Conservation (phyloP, 1,140 invertebrate genomes). For the Zaprionus inermis region DNA sequence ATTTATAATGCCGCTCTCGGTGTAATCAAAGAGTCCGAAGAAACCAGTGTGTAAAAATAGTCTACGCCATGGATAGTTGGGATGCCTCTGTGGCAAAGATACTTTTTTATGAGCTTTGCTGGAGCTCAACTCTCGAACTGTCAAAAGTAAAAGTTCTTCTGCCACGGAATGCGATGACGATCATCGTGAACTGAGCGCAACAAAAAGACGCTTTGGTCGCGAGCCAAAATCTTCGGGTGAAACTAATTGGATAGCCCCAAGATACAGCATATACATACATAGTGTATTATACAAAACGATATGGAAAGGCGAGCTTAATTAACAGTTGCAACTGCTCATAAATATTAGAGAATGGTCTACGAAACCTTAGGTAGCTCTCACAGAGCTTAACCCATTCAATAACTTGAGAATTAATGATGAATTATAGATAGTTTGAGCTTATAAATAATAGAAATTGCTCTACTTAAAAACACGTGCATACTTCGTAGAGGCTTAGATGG, state of each 20-base stretch:
- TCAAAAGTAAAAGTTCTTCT: constrained; percentile 76
- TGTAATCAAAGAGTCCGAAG: constrained; percentile 63
- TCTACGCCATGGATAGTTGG: constrained; percentile 36
- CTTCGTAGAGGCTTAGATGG: background rate
- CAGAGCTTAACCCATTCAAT: background rate
- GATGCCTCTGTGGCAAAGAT: constrained; percentile 38
- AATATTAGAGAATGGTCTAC: background rate
- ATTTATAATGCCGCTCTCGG: constrained; percentile 61
- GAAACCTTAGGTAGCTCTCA: background rate
- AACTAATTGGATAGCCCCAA: constrained; percentile 40
- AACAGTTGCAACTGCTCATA: constrained; percentile 3
- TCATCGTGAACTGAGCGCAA: constrained; percentile 14
- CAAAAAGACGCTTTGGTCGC: background rate
- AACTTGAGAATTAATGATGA: background rate
- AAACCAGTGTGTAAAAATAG: constrained; percentile 71
- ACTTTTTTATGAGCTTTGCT: constrained; percentile 28
- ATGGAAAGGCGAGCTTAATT: background rate
- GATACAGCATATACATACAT: background rate
- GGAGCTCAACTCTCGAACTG: constrained; percentile 42
- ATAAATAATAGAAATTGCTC: background rate
- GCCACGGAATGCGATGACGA: constrained; percentile 55
- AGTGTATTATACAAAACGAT: background rate
- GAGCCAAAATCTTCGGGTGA: constrained; percentile 33
- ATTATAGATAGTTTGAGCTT: background rate
- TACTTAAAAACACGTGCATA: background rate